Evolutionary conservation across 2,888 invertebrate genomes (phyloP), one percentile per base, ranked within the genome.

Genomic region (Platycheirus rosarum): DNA sequence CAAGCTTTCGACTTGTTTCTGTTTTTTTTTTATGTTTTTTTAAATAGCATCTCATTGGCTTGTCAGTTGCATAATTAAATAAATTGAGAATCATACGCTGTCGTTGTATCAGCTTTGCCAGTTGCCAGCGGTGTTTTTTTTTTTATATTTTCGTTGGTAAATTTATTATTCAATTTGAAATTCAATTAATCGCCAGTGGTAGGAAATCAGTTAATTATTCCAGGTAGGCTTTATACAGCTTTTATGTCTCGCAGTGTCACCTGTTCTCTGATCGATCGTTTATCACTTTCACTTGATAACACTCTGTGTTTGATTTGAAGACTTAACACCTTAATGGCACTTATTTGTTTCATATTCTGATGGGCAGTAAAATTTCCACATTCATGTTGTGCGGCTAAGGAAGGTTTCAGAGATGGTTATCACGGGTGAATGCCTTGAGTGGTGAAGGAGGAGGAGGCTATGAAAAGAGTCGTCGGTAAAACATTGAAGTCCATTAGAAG

Each of bases 1-100:
- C 14, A 65, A 35, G n/a, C 69, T 46, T 46, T 37, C 35, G 13
- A 46, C 40, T 71, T 29, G 35, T 14, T 23, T 44, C 29, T 9
- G 32, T 75, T 20, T 14, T 51, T 23, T 49, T 8, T 29, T 63
- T 63, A 44, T 13, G 35, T 9, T 14, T 11, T 57, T n/a, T 46
- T 46, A 1, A n/a, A 11, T n/a, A 51, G 37, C 51, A 66, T 66
- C 68, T 53, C 20, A 48, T 53, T 46, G 20, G 60, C 63, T 49
- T 75, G 70, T 75, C 79, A 70, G 57, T 75, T 80, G 79, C 79
- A 70, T 80, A 80, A 80, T 75, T 70, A 49, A 49, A 26, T 40
- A 63, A 75, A 75, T 80, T 70, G 69, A 75, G 79, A 75, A 80
- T 69, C 49, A 57, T 26, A 65, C 44, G 51, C 73, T 60, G 55